A percentile compares a stretch with the other conserved stretches of the same genome.
Conservation (phyloP, 2,888 invertebrate genomes). For the Trachelus tabidus region DNA sequence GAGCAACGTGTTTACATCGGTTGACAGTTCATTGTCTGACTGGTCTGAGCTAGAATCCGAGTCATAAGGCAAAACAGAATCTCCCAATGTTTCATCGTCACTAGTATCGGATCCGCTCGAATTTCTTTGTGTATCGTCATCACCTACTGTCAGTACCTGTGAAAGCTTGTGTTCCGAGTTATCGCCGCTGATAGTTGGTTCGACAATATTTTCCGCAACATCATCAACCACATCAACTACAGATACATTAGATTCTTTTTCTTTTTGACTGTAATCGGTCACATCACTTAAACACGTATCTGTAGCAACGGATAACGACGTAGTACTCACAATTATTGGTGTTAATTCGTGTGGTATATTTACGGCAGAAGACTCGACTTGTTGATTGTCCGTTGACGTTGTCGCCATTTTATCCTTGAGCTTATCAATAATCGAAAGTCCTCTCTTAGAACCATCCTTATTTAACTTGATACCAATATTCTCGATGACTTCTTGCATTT, state of each 20-base stretch:
- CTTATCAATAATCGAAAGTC: constrained; percentile 57
- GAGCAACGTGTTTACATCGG: constrained; percentile 54
- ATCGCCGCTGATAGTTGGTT: constrained; percentile 4
- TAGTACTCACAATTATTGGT: not conserved
- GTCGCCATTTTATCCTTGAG: constrained; percentile 59
- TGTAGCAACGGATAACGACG: not conserved
- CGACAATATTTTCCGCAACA: not conserved
- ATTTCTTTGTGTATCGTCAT: constrained; percentile 27
- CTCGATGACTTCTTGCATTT: constrained; percentile 67
- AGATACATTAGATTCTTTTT: not conserved
- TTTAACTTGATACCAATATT: constrained; percentile 53
- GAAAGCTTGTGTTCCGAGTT: constrained; percentile 38
- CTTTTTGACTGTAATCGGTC: not conserved
- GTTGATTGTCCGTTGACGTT: constrained; percentile 6
- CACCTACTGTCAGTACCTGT: constrained; percentile 43
- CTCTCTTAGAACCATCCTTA: constrained; percentile 49
- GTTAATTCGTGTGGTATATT: not conserved
- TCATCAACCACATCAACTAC: not conserved
- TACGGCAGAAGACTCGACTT: not conserved
- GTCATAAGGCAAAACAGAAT: constrained; percentile 32
- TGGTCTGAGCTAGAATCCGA: constrained; percentile 56
- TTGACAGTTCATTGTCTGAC: constrained; percentile 49
- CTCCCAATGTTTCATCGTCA: constrained; percentile 37
- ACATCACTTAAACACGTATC: not conserved
- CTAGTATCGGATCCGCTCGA: constrained; percentile 45